Conservation (phyloP, 2,113 vertebrate species). For the Conger conger region DNA sequence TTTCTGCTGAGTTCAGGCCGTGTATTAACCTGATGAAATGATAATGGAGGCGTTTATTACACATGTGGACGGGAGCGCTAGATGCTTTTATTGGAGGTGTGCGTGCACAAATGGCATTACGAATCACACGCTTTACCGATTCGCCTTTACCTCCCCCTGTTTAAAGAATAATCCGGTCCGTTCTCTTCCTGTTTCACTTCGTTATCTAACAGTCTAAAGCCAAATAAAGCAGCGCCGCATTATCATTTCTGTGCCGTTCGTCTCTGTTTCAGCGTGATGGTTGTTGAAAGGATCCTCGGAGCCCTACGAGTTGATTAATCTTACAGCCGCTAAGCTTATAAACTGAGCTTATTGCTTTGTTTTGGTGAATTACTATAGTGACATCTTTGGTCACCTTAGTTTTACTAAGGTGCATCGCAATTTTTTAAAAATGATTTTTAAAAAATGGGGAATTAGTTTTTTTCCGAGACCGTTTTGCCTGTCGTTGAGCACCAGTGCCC, state of each 20-base stretch:
- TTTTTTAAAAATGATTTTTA: background rate
- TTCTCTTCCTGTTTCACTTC: background rate
- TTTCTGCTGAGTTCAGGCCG: slow-evolving; percentile 10
- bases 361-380: too few relatives aligned
- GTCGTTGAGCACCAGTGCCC: too few relatives aligned
- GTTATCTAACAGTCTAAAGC: background rate
- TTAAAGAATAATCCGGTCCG: background rate
- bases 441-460: too few relatives aligned
- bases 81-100: slow-evolving; percentile 3
- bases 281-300: background rate
- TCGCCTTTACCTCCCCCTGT: background rate
- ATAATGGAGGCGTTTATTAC: slow-evolving; percentile 12
- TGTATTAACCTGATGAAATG: slow-evolving; percentile 10
- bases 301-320: background rate
- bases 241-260: background rate
- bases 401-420: background rate
- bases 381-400: background rate
- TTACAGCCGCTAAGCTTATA: background rate
- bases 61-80: background rate
- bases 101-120: background rate
- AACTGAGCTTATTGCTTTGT: too few relatives aligned
- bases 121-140: slow-evolving; percentile 4
- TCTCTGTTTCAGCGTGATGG: background rate
- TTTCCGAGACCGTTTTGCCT: too few relatives aligned
- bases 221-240: background rate